A percentile compares a stretch with the other conserved stretches of the same genome.
phyloP scores from a whole-genome alignment of 2,888 invertebrate genomes.

The Hydriomena furcata region DNA sequence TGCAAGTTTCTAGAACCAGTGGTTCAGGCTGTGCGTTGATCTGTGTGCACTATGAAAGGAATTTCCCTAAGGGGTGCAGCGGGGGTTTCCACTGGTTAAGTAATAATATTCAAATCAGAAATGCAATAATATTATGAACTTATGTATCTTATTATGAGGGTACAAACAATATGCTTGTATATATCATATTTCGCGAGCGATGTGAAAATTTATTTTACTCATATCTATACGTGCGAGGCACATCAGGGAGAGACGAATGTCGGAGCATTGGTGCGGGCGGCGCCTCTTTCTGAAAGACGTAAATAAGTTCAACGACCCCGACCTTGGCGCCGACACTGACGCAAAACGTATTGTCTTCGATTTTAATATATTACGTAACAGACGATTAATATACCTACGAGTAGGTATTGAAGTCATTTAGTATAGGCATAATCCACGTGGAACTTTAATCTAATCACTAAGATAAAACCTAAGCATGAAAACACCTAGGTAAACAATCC shows the following conservation, averaged over 20 bases:
- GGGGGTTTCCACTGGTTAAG: too few relatives aligned
- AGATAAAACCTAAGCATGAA: too few relatives aligned
- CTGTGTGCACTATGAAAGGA: too few relatives aligned
- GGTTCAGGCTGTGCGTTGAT: too few relatives aligned
- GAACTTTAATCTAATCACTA: too few relatives aligned
- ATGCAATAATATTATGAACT: too few relatives aligned
- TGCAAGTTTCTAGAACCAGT: too few relatives aligned
- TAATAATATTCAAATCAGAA: too few relatives aligned
- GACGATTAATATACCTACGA: slow-evolving; percentile 25
- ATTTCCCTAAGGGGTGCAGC: too few relatives aligned
- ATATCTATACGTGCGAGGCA: slow-evolving; percentile 48
- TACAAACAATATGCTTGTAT: too few relatives aligned
- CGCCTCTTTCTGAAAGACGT: slow-evolving; percentile 65
- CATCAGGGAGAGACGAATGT: slow-evolving; percentile 21
- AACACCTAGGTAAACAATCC: too few relatives aligned
- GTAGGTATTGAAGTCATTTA: slow-evolving; percentile 24
- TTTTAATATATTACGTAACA: slow-evolving; percentile 33
- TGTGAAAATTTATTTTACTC: slow-evolving; percentile 42
- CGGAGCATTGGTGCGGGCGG: slow-evolving; percentile 38
- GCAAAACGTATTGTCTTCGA: slow-evolving; percentile 60
- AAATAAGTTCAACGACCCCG: slow-evolving; percentile 75
- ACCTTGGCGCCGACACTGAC: slow-evolving; percentile 72
- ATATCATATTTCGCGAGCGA: slow-evolving; percentile 29
- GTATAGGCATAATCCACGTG: slow-evolving; percentile 4
- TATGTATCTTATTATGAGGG: too few relatives aligned